A percentile compares a stretch with the other conserved stretches of the same genome.
Evolutionary conservation across 2,797 vertebrate species (phyloP).

Genomic region (Iguana delicatissima): DNA sequence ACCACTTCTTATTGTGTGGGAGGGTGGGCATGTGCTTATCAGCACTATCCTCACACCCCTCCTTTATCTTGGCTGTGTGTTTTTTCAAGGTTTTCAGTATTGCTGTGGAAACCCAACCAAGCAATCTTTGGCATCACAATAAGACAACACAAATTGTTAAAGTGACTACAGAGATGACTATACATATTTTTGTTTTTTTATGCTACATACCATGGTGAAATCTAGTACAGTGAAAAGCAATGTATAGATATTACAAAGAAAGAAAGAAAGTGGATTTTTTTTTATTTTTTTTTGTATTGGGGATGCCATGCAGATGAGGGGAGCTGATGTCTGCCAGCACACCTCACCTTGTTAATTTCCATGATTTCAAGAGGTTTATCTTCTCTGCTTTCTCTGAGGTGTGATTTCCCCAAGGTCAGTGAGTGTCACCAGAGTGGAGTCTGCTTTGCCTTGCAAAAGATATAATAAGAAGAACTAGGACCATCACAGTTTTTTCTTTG

Average conservation of each 20-base stretch:
- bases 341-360: neutral
- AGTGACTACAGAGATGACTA: neutral
- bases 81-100: constrained; percentile 9
- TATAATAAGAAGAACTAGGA: neutral
- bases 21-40: neutral
- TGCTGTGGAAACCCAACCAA: neutral
- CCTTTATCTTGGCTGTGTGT: neutral
- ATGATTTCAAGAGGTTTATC: neutral
- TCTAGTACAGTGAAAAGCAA: neutral
- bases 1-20: constrained; percentile 4
- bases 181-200: no score
- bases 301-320: neutral
- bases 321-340: neutral
- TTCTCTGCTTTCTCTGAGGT: neutral
- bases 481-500: neutral
- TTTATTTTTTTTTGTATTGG: neutral
- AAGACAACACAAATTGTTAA: neutral
- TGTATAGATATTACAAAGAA: neutral
- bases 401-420: neutral
- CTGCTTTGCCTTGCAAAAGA: neutral
- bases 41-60: neutral
- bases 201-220: neutral
- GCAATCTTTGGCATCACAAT: neutral
- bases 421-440: neutral
- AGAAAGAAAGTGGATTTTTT: neutral